These are phyloP conservation scores for Cydia strobilella DNA, from an alignment of 1,140 invertebrate genomes.

Conservation along the genomic window DNA sequence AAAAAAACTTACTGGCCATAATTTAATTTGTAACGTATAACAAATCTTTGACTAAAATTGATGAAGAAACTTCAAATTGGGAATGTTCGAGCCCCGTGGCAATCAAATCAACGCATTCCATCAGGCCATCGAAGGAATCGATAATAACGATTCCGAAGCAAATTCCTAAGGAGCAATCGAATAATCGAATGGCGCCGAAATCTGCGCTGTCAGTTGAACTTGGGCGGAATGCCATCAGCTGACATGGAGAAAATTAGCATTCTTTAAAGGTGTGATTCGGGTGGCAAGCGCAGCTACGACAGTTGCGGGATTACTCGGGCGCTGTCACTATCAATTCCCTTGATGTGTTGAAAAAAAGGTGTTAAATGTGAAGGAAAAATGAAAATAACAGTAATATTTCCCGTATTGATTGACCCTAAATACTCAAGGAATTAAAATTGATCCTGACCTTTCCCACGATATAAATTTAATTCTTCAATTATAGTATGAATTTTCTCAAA, in stretches of 20 bases:
- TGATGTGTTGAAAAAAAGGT: too few relatives aligned
- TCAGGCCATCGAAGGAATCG: conserved; percentile 15
- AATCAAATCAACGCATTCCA: conserved; percentile 31
- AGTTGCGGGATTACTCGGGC: too few relatives aligned
- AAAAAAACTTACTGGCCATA: not conserved
- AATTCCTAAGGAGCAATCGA: conserved; percentile 27
- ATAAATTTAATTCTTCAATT: too few relatives aligned
- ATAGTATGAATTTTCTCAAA: too few relatives aligned
- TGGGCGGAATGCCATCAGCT: not conserved
- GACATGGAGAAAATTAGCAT: conserved; percentile 1
- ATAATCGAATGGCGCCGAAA: conserved; percentile 18
- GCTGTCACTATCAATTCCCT: too few relatives aligned
- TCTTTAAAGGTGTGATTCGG: too few relatives aligned
- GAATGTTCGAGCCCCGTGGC: not conserved
- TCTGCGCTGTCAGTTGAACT: conserved; percentile 2
- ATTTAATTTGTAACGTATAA: not conserved
- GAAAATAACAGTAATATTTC: too few relatives aligned
- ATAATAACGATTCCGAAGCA: conserved; percentile 7
- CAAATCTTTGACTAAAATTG: conserved; percentile 10
- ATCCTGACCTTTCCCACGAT: too few relatives aligned
- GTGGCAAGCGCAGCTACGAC: too few relatives aligned
- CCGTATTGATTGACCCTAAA: too few relatives aligned
- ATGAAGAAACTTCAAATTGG: conserved; percentile 28
- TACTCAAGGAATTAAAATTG: too few relatives aligned
- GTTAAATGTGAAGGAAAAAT: too few relatives aligned